Evolutionary conservation across 2,113 vertebrate genomes (phyloP), one percentile per base, ranked within the genome.

Genomic region (Oreocharis arfaki): DNA sequence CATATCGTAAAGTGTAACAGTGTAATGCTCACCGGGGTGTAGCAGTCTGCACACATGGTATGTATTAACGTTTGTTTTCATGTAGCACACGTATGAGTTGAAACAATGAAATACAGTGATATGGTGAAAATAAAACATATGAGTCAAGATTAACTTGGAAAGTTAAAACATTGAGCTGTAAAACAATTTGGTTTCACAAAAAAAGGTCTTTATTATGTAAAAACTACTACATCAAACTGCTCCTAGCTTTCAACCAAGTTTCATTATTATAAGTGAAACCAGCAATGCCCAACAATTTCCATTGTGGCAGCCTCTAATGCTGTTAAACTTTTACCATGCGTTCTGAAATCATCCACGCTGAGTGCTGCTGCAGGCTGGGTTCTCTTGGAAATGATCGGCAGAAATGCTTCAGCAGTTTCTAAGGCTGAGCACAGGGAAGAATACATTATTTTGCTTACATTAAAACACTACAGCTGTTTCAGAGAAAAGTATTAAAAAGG

Each of bases 201-300:
- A 69, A 73, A 7, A 0, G 2, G 60, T 56, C 78, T 93, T 91
- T 87, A 78, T 91, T 92, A 91, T 87, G 87, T 91, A 95, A 94
- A 95, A 97, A 68, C 76, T 78, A 53, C 84, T 89, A 41, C 73
- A 91, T 78, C 77, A 91, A 89, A 84, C 84, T 60, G 57, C 84
- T 91, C 56, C 69, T 78, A 87, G 57, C 91, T 96, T 95, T 97
- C 87, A 95, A 96, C 77, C 5, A 9, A 82, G 74, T 94, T 95
- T 84, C 74, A 92, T 95, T 96, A 85, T 53, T 89, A 2, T 97
- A 97, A 96, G 53, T 87, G 94, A 95, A 97, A 94, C 89, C 91
- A 95, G 81, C 3, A 6, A 60, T 93, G 91, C 84, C 87, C 57
- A 82, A 87, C 93, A 87, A 76, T 94, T 91, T 96, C 93, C 81